Percentiles rank a stretch among this genome's conserved stretches.
phyloP scores from a whole-genome alignment of 2,797 vertebrate species.

The Pseudocheirus occidentalis region DNA sequence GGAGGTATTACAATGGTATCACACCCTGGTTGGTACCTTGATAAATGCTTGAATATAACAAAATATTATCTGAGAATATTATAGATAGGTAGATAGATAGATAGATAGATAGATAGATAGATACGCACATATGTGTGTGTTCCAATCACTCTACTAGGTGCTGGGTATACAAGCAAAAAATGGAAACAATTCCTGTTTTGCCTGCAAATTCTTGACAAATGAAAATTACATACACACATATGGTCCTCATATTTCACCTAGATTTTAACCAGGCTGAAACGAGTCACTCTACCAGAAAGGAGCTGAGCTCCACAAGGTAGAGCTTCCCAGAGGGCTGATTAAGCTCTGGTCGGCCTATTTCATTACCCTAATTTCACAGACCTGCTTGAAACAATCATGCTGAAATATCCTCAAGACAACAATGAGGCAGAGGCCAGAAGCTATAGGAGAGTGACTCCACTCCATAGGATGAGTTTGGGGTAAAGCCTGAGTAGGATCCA shows the following conservation, averaged over 20 bases:
- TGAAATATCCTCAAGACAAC: neutral
- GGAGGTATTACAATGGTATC: neutral
- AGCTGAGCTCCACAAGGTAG: neutral
- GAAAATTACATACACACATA: neutral
- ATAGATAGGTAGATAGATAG: too few species aligned
- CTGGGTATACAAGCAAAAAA: neutral
- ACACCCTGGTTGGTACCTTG: neutral
- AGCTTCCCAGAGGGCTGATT: neutral
- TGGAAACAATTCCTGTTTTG: neutral
- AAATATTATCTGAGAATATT: too few species aligned
- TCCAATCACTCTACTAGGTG: neutral
- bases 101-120: too few species aligned
- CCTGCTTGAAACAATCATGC: neutral
- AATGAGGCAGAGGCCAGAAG: neutral
- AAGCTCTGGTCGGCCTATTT: neutral
- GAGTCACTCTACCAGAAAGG: neutral
- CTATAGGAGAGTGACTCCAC: neutral
- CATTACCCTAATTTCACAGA: neutral
- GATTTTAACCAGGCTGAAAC: neutral
- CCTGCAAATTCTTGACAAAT: neutral
- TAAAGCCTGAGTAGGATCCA: neutral
- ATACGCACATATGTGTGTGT: too few species aligned
- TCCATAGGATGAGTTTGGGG: neutral
- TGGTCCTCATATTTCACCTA: neutral
- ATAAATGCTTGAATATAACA: too few species aligned